A percentile compares a stretch with the other conserved stretches of the same genome.
phyloP scores from a whole-genome alignment of 2,888 invertebrate genomes.

The Campaea margaritaria region DNA sequence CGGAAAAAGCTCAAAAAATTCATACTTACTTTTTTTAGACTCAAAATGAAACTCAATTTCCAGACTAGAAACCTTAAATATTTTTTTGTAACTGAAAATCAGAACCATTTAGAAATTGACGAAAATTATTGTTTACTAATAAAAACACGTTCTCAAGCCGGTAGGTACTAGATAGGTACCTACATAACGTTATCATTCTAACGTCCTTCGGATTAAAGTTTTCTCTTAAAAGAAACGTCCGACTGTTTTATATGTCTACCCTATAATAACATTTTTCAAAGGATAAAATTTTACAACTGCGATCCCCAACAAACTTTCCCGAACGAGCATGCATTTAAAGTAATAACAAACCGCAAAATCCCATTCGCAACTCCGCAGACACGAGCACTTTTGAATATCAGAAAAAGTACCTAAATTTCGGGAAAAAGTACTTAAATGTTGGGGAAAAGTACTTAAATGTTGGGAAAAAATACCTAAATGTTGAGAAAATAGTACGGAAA shows the following conservation, averaged over 20 bases:
- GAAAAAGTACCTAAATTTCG: constrained; percentile 32
- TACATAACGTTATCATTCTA: too few species aligned
- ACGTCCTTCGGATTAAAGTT: too few species aligned
- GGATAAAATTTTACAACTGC: constrained; percentile 12
- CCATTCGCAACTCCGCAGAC: constrained; percentile 58
- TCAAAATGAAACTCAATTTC: too few species aligned
- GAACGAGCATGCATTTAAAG: constrained; percentile 23
- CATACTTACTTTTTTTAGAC: too few species aligned
- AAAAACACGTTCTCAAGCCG: too few species aligned
- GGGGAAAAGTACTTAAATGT: constrained; percentile 54
- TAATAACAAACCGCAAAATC: constrained; percentile 44
- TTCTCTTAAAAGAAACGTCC: background rate
- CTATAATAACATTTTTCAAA: background rate
- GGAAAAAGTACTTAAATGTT: constrained; percentile 9
- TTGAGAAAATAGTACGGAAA: constrained; percentile 60
- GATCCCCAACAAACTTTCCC: constrained; percentile 13
- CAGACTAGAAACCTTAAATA: too few species aligned
- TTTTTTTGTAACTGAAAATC: too few species aligned
- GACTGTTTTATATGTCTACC: background rate
- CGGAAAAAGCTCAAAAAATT: too few species aligned
- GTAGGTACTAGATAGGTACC: too few species aligned
- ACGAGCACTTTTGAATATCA: constrained; percentile 46
- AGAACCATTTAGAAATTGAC: too few species aligned
- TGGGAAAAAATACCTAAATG: constrained; percentile 55
- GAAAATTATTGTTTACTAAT: too few species aligned